Evolutionary conservation across 2,113 vertebrate genomes (phyloP).

Genomic region (Fregata magnificens): DNA sequence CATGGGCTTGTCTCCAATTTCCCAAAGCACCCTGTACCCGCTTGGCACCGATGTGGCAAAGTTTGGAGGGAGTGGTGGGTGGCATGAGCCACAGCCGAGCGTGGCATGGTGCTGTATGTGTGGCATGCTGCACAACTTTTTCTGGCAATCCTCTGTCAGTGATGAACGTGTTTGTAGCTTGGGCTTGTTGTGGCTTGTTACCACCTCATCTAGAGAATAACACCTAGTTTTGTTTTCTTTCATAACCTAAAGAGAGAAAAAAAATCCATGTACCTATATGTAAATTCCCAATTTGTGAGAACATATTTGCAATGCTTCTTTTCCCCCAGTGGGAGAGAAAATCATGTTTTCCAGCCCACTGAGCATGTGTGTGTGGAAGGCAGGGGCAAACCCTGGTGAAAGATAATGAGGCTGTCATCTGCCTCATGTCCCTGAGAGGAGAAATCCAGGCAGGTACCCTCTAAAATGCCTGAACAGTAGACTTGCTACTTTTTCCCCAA

Average conservation of each 20-base stretch:
- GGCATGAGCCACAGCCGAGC: neutral
- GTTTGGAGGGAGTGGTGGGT: neutral
- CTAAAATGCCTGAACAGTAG: neutral
- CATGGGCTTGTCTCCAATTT: neutral
- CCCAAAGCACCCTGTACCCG: neutral
- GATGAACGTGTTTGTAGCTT: neutral
- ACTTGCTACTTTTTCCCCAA: neutral
- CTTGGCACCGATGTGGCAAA: neutral
- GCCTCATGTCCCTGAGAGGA: neutral
- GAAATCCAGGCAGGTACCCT: neutral
- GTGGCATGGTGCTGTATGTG: fast-evolving
- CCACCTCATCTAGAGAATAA: neutral
- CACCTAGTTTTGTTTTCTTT: neutral
- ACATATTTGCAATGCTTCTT: neutral
- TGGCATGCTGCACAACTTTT: neutral
- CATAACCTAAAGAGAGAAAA: neutral
- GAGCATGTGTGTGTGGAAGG: neutral
- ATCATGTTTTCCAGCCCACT: neutral
- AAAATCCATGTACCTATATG: neutral
- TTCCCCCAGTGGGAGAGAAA: neutral
- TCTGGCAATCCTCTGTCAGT: neutral
- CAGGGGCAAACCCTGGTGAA: neutral
- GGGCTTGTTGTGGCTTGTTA: neutral
- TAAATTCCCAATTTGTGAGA: neutral
- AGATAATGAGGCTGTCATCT: neutral